Conservation (phyloP, 2,888 invertebrate species). For the Siphlonurus alternatus region DNA sequence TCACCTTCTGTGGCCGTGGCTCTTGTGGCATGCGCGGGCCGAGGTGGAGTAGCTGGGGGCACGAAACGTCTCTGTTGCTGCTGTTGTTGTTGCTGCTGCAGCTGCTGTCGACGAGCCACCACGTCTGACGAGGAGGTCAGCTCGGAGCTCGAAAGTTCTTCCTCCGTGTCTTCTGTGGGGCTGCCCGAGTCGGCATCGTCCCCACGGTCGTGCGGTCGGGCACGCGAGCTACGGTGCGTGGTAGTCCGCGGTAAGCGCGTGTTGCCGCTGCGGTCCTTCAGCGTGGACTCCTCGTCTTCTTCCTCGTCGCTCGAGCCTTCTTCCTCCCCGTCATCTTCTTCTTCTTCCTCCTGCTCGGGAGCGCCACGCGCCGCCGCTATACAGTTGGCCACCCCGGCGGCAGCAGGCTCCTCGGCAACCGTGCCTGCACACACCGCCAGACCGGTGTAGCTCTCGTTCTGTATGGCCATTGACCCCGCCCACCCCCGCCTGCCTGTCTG, state of each 20-base stretch:
- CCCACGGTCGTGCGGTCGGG: not conserved
- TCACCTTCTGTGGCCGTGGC: not conserved
- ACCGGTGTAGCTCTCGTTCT: not conserved
- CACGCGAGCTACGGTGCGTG: conserved; percentile 1
- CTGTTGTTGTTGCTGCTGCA: not conserved
- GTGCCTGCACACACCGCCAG: not conserved
- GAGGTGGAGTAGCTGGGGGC: not conserved
- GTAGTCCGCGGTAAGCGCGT: not conserved
- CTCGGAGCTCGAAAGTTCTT: not conserved
- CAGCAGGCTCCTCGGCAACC: not conserved
- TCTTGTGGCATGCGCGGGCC: conserved; percentile 1
- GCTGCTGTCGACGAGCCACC: not conserved
- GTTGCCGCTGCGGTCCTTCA: conserved; percentile 26
- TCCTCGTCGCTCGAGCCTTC: conserved; percentile 23
- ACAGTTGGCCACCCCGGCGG: not conserved
- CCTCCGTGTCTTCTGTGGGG: conserved; percentile 4
- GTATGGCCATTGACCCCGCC: no score
- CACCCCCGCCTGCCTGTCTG: not conserved
- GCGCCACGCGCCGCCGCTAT: not conserved
- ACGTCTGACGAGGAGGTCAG: not conserved
- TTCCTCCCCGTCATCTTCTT: conserved; percentile 12
- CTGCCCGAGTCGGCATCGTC: conserved; percentile 5
- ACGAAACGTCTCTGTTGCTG: not conserved
- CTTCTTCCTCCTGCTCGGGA: conserved; percentile 15
- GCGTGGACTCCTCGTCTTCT: conserved; percentile 30